Evolutionary conservation across 2,888 invertebrate species (phyloP).

Genomic region (Tetropium fuscum): DNA sequence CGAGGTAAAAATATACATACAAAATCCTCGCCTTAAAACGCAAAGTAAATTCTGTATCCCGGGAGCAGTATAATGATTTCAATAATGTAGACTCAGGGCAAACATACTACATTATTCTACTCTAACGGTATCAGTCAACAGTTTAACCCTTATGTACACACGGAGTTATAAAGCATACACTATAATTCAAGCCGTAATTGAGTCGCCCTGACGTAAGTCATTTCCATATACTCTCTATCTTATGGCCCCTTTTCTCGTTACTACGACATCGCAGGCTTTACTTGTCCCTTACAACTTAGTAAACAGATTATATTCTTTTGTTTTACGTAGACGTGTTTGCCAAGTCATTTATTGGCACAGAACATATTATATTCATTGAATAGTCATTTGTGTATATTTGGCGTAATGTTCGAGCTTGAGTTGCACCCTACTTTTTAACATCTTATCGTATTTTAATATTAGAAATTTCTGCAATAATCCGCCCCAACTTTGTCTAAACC

Average conservation of each 20-base stretch:
- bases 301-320: slow-evolving; percentile 6
- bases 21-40: too few species aligned
- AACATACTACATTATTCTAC: slow-evolving; percentile 24
- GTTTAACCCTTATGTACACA: slow-evolving; percentile 35
- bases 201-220: slow-evolving; percentile 34
- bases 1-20: too few species aligned
- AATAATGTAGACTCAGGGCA: slow-evolving; percentile 25
- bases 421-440: too few species aligned
- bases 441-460: too few species aligned
- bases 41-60: slow-evolving; percentile 10
- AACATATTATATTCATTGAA: too few species aligned
- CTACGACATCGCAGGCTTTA: slow-evolving; percentile 13
- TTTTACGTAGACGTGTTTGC: not conserved
- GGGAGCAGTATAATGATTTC: slow-evolving; percentile 12
- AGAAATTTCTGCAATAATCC: too few species aligned
- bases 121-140: slow-evolving; percentile 14
- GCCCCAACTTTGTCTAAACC: too few species aligned
- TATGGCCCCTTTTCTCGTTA: slow-evolving; percentile 22
- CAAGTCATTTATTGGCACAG: too few species aligned
- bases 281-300: slow-evolving; percentile 17
- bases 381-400: too few species aligned
- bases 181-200: slow-evolving; percentile 40
- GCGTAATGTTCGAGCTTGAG: too few species aligned
- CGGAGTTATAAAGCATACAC: slow-evolving; percentile 36
- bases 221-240: slow-evolving; percentile 36